These are phyloP conservation scores for Myotis daubentonii DNA, from an alignment of 2,797 vertebrate species.

Conservation along the genomic window DNA sequence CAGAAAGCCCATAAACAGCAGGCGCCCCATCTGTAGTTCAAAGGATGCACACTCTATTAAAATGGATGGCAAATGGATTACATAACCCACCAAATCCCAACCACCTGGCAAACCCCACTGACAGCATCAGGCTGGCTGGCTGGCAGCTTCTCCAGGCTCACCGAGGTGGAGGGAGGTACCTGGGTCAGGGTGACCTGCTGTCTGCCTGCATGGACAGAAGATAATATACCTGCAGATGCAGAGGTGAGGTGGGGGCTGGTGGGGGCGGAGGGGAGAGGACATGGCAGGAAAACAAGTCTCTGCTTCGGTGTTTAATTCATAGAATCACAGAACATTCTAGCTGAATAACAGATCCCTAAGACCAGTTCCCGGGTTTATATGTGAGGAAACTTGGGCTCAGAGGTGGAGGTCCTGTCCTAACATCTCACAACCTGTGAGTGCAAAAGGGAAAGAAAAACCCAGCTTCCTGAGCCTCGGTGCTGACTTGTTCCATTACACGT, in stretches of 20 bases:
- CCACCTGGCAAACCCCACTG: neutral
- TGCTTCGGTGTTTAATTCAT: slow-evolving; percentile 50
- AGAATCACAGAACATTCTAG: slow-evolving; percentile 53
- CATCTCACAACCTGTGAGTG: neutral
- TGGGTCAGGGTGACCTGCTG: slow-evolving; percentile 71
- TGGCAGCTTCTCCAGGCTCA: slow-evolving; percentile 17
- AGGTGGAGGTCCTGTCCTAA: neutral
- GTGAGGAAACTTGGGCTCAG: slow-evolving; percentile 1
- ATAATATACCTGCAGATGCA: slow-evolving; percentile 59
- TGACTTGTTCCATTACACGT: neutral
- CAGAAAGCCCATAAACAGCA: slow-evolving; percentile 62
- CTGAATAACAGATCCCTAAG: slow-evolving; percentile 5
- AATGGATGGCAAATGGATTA: slow-evolving; percentile 59
- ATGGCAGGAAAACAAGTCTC: neutral
- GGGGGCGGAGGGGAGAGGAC: neutral
- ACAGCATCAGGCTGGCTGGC: neutral
- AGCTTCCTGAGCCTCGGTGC: neutral
- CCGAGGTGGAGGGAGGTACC: neutral
- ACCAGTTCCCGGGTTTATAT: neutral
- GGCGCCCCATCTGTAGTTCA: slow-evolving; percentile 44
- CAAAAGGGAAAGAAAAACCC: neutral
- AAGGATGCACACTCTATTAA: slow-evolving; percentile 58
- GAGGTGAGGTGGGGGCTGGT: neutral
- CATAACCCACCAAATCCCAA: slow-evolving; percentile 35
- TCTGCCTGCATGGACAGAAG: slow-evolving; percentile 22